phyloP scores from a whole-genome alignment of 30 jellyfish, hydroid and myxozoan species.

The Chironex yamaguchii region DNA sequence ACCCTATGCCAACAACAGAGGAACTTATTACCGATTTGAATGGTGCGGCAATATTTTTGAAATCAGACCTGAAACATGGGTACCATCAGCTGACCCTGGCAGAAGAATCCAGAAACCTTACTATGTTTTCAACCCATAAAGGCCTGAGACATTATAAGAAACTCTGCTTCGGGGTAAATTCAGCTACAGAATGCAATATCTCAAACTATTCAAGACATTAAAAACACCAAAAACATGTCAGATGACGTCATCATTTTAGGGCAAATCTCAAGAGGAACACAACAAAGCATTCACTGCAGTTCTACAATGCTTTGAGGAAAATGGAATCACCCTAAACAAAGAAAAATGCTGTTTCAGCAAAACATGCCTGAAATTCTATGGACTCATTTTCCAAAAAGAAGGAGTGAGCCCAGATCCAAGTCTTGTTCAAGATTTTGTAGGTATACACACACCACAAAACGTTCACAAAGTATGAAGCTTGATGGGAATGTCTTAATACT shows the following conservation, averaged over 20 bases:
- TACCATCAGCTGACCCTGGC: too few species aligned
- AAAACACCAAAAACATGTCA: conserved; percentile 23
- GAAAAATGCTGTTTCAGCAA: conserved; percentile 68
- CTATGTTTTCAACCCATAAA: neutral
- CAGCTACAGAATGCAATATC: conserved; percentile 18
- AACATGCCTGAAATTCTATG: conserved; percentile 55
- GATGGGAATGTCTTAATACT: neutral
- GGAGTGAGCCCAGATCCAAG: conserved; percentile 74
- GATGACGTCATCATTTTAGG: conserved; percentile 56
- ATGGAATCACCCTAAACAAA: conserved; percentile 35
- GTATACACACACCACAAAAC: conserved; percentile 52
- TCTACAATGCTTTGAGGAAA: conserved; percentile 24
- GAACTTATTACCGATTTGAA: neutral
- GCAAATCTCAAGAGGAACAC: conserved; percentile 54
- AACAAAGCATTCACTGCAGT: conserved; percentile 18
- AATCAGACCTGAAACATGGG: too few species aligned
- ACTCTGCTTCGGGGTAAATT: conserved; percentile 9
- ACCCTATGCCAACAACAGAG: conserved; percentile 49
- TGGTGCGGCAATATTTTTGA: neutral
- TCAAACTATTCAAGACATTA: conserved; percentile 46
- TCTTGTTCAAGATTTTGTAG: conserved; percentile 53
- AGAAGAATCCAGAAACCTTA: too few species aligned
- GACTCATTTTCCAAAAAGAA: conserved; percentile 62
- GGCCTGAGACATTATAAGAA: neutral
- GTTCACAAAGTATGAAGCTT: neutral